A percentile compares a stretch with the other conserved stretches of the same genome.
Conservation (phyloP, 2,797 vertebrate genomes). For the Micrastur ruficollis region DNA sequence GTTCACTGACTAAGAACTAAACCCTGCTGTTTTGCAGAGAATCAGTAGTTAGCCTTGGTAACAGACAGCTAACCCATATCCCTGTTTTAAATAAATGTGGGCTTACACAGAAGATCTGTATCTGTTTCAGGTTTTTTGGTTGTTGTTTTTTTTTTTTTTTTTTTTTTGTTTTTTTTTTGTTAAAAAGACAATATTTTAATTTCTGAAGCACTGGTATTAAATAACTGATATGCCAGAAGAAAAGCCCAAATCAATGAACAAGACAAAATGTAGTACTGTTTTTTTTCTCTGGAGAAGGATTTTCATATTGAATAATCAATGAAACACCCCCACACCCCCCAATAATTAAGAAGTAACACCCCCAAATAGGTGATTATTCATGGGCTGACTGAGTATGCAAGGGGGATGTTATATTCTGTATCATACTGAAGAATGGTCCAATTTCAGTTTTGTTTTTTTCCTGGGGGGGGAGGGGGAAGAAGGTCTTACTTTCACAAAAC, state of each 20-base stretch:
- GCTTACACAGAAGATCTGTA: not conserved
- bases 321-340: not conserved
- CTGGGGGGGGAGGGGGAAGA: too few relatives aligned
- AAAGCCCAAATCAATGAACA: not conserved
- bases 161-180: not conserved
- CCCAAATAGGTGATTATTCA: not conserved
- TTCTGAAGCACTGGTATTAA: not conserved
- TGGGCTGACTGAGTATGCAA: not conserved
- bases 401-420: not conserved
- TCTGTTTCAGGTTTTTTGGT: not conserved
- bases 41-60: not conserved
- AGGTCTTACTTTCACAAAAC: not conserved
- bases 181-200: not conserved
- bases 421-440: not conserved
- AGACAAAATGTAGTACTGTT: not conserved
- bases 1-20: not conserved
- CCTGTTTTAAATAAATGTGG: not conserved
- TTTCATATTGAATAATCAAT: not conserved
- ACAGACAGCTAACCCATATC: not conserved
- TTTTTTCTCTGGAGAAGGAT: not conserved
- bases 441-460: not conserved
- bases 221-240: not conserved
- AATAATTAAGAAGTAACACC: not conserved
- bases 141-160: too few relatives aligned
- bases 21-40: not conserved